Base-by-base conservation (phyloP, 2,797 vertebrate species). In the Limnodromus scolopaceus region DNA sequence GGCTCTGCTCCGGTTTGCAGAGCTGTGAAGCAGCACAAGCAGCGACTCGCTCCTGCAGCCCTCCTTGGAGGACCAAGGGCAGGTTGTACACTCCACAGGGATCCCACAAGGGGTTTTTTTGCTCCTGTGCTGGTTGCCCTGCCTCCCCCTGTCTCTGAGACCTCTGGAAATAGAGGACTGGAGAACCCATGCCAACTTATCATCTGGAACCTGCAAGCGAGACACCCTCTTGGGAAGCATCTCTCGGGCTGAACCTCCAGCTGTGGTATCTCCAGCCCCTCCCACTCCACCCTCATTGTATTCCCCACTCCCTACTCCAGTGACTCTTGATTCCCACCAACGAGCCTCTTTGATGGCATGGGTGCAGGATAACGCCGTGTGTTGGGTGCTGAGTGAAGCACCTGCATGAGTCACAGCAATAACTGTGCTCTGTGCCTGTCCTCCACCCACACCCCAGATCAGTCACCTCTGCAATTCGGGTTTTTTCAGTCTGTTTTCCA, bases 311-410 rank as follows among this genome's bases (percentile, higher is more conserved):
- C 43, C 4, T 54, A 3, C 43, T 65, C 28, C 46, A 20, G 54
- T 19, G 68, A 11, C 25, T 16, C 6, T 13, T 81, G 30, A 2
- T 34, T 43, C 19, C 48, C 32, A 17, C 10, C 0, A 0, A 5
- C 3, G n/a, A 83, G 24, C 17, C 36, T 27, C 54, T 58, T 12
- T 55, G 39, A 6, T 48, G 5, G 0, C 43, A 66, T 3, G 17
- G 16, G 48, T n/a, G 55, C 3, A 0, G 58, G 51, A 36, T 22
- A 53, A 38, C 0, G 0, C 12, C 1, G 0, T 17, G 39, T 10
- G 2, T 8, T 70, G 87, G 22, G 27, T 76, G 45, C 54, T 14
- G 6, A 27, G 34, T 7, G 46, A 76, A 82, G 66, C 49, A 43
- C 51, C 72, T 58, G 8, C n/a, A 14, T 15, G 15, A 63, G 27